Percentiles rank a stretch among this genome's conserved stretches.
phyloP scores from a whole-genome alignment of 2,113 vertebrate genomes.

The Anhinga anhinga region DNA sequence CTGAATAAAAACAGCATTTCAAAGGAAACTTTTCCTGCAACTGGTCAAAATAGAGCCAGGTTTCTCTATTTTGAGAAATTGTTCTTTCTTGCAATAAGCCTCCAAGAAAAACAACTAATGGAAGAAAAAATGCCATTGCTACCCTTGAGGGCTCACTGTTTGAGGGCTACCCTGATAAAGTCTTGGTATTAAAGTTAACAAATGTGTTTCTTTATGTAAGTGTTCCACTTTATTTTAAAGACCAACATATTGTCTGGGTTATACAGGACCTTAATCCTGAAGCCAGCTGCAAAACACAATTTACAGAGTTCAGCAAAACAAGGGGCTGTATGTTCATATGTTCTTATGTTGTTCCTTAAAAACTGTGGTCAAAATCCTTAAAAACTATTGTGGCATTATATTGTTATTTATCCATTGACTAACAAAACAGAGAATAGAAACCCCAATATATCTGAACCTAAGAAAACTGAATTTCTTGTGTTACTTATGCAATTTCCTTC shows the following conservation, averaged over 20 bases:
- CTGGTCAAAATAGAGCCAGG: not conserved
- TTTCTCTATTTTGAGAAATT: not conserved
- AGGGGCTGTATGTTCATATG: fast-evolving
- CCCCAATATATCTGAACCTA: not conserved
- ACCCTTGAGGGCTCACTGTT: slow-evolving; percentile 10
- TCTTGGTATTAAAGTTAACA: not conserved
- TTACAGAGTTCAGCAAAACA: not conserved
- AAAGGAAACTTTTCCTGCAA: not conserved
- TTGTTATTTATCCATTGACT: not conserved
- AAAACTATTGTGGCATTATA: not conserved
- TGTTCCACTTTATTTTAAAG: not conserved
- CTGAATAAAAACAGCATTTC: not conserved
- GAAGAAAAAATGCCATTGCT: not conserved
- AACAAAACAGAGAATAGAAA: not conserved
- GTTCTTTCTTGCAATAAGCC: not conserved
- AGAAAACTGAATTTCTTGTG: not conserved
- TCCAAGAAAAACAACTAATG: not conserved
- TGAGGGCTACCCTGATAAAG: slow-evolving; percentile 9
- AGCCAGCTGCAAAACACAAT: not conserved
- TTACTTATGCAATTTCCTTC: not conserved
- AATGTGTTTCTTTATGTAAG: not conserved
- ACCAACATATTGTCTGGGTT: not conserved
- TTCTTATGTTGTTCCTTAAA: not conserved
- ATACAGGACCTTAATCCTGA: not conserved
- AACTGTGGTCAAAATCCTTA: not conserved